Evolutionary conservation across 2,888 invertebrate genomes (phyloP).

Genomic region (Lagria hirta): DNA sequence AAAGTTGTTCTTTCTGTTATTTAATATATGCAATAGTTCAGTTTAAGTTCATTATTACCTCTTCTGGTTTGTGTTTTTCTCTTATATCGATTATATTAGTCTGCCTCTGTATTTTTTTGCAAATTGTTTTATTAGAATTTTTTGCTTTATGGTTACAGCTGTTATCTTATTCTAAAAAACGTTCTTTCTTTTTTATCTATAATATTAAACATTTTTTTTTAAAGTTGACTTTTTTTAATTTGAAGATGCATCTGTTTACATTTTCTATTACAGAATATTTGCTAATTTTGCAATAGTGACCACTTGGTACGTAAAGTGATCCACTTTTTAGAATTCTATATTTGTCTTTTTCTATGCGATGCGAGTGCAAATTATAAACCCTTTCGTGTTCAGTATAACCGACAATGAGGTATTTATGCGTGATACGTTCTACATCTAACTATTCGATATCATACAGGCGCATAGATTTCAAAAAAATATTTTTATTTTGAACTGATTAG

Average conservation of each 20-base stretch:
- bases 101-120: neutral
- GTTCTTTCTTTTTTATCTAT: neutral
- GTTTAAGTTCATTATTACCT: neutral
- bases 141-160: neutral
- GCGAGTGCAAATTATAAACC: constrained; percentile 8
- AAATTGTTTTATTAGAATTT: neutral
- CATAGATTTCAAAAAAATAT: constrained; percentile 7
- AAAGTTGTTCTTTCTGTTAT: neutral
- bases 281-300: constrained; percentile 1
- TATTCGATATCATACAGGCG: constrained; percentile 8
- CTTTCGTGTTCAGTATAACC: constrained; percentile 7
- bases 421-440: constrained; percentile 3
- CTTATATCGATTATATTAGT: neutral
- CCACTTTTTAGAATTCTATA: constrained; percentile 7
- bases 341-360: constrained; percentile 7
- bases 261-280: neutral
- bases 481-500: constrained; percentile 6
- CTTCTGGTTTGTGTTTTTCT: neutral
- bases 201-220: neutral
- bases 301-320: neutral
- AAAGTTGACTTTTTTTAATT: neutral
- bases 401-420: constrained; percentile 5
- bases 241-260: neutral
- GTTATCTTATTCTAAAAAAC: neutral
- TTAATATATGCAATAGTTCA: neutral